Evolutionary conservation across 2,888 invertebrate species (phyloP).

Genomic region (Lithosia quadra): DNA sequence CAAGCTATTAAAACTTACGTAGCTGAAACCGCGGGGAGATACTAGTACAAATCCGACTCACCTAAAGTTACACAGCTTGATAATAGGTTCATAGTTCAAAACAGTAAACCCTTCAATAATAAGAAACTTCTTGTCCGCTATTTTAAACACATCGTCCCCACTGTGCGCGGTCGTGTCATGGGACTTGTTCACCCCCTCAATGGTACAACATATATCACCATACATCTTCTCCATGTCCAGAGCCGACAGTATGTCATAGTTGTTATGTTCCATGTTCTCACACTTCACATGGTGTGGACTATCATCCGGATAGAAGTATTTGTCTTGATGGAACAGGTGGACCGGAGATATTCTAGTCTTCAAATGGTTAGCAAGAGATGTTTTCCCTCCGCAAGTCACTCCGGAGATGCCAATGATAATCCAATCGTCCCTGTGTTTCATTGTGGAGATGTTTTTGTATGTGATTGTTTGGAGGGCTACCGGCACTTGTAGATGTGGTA

Average conservation of each 20-base stretch:
- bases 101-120: constrained; percentile 93
- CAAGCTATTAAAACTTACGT: too few species aligned
- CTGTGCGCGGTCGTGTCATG: constrained; percentile 34
- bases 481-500: constrained; percentile 81
- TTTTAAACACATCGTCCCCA: constrained; percentile 32
- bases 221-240: constrained; percentile 92
- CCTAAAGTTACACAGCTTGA: constrained; percentile 89
- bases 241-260: constrained; percentile 91
- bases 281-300: constrained; percentile 89
- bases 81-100: constrained; percentile 89
- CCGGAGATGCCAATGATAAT: constrained; percentile 89
- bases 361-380: constrained; percentile 89
- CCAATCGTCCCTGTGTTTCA: constrained; percentile 55
- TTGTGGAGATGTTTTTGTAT: not conserved
- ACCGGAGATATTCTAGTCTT: constrained; percentile 76
- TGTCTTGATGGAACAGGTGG: constrained; percentile 90
- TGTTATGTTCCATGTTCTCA: constrained; percentile 89
- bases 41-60: constrained; percentile 40
- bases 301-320: constrained; percentile 90
- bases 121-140: constrained; percentile 81
- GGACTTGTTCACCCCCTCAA: constrained; percentile 57
- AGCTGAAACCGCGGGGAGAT: too few species aligned
- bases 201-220: constrained; percentile 83
- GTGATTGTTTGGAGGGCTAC: constrained; percentile 8
- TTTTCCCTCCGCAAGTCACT: constrained; percentile 95